Evolutionary conservation across 2,113 vertebrate genomes (phyloP), one percentile per base, ranked within the genome.

Genomic region (Pituophis catenifer): DNA sequence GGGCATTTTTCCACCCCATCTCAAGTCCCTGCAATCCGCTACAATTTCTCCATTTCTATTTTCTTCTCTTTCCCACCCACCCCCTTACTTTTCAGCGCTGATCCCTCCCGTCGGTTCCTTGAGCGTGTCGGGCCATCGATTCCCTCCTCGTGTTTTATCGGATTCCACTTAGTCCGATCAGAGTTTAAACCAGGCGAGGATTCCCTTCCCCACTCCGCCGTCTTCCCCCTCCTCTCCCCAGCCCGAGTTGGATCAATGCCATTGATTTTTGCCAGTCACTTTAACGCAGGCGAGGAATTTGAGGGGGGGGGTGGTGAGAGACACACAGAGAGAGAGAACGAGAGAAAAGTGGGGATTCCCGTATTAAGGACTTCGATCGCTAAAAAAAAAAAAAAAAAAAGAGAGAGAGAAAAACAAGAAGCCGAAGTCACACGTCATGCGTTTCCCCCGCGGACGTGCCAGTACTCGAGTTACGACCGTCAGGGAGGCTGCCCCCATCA

Each of bases 131-230:
- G 55, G 55, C 55, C n/a, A 93, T 93, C 90, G 92, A 93, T 93
- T 90, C 90, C 92, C 89, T 93, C 89, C 92, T 90, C 12, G 55
- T 93, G 89, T 93, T 93, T 57, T 93, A 93, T 93, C 9, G 92
- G 89, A 93, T 93, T 93, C 92, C 92, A 93, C 92, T 93, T 93
- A 93, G 92, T 89, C 92, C 55, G 92, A 93, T 93, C 92, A 93
- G 89, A 89, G 92, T 86, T 93, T 86, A 93, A 90, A 59, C 81
- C 89, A 90, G 89, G 55, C 8, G 92, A 93, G 92, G 92, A 90
- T 93, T 93, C 92, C 92, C 92, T 90, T 89, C 65, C 55, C 10
- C 15, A 44, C 92, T 86, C 44, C 54, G 5, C 8, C 29, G 44
- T 59, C 58, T 59, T 59, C 23, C 21, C 58, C 58, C 23, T 10